Conservation (phyloP, 2,888 invertebrate species). For the Perdita meconis region DNA sequence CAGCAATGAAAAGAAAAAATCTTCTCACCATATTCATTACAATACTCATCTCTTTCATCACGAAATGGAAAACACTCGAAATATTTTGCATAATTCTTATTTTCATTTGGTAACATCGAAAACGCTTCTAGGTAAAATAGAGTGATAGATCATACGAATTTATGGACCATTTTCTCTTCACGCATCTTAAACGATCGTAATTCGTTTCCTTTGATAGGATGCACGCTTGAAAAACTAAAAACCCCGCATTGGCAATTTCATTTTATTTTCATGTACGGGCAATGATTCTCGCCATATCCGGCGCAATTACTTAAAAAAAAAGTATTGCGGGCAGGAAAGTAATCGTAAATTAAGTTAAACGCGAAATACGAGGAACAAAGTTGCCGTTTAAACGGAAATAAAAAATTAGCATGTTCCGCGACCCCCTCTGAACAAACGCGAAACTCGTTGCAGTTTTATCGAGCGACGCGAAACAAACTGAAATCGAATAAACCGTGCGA, state of each 20-base stretch:
- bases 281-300: background rate
- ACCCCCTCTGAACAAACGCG: background rate
- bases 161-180: too few relatives aligned
- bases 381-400: background rate
- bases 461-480: background rate
- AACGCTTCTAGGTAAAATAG: too few relatives aligned
- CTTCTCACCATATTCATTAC: too few relatives aligned
- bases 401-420: slow-evolving; percentile 14
- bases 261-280: slow-evolving; percentile 1
- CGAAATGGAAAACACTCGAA: too few relatives aligned
- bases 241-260: background rate
- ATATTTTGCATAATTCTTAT: too few relatives aligned
- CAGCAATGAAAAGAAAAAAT: too few relatives aligned
- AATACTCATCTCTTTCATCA: too few relatives aligned
- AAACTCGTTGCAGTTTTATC: background rate
- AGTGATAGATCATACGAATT: too few relatives aligned
- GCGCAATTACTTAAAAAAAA: background rate
- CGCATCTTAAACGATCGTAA: too few relatives aligned
- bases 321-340: background rate
- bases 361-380: background rate
- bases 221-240: background rate
- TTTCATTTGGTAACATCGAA: too few relatives aligned
- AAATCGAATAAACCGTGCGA: slow-evolving; percentile 1
- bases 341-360: background rate
- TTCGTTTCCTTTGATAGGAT: background rate